Conservation (phyloP, 64 coral and sea anemone species). For the Catalaphyllia jardinei region DNA sequence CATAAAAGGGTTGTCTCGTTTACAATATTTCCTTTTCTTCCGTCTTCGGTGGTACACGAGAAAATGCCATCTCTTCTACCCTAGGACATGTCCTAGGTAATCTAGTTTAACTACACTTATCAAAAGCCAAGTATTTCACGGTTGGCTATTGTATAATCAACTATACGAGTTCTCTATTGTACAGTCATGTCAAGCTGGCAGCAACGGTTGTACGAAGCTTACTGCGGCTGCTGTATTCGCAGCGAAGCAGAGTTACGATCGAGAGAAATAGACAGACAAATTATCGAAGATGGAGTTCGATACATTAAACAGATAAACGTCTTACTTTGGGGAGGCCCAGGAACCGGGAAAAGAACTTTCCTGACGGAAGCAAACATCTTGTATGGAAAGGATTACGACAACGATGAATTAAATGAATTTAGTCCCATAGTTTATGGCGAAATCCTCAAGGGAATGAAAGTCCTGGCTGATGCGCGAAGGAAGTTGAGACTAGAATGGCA, state of each 20-base stretch:
- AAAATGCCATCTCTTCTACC: too few species aligned
- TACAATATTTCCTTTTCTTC: too few species aligned
- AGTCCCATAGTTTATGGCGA: constrained; percentile 91
- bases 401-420: constrained; percentile 85
- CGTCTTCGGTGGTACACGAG: too few species aligned
- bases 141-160: neutral
- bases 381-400: constrained; percentile 93
- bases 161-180: constrained; percentile 77
- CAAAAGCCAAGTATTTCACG: constrained; percentile 66
- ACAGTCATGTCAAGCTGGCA: constrained; percentile 57
- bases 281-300: constrained; percentile 90
- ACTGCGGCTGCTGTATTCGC: constrained; percentile 63
- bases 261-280: constrained; percentile 92
- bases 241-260: constrained; percentile 69
- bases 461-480: constrained; percentile 90
- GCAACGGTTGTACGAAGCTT: constrained; percentile 93
- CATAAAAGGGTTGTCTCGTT: too few species aligned
- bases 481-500: constrained; percentile 95
- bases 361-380: constrained; percentile 97
- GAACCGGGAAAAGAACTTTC: constrained; percentile 95
- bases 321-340: constrained; percentile 83
- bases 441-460: constrained; percentile 98
- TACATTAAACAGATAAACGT: constrained; percentile 89
- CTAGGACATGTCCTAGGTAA: too few species aligned
- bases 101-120: constrained; percentile 15